Evolutionary conservation across 2,113 vertebrate species (phyloP), one percentile per base, ranked within the genome.

Genomic region (Hystrix brachyura): DNA sequence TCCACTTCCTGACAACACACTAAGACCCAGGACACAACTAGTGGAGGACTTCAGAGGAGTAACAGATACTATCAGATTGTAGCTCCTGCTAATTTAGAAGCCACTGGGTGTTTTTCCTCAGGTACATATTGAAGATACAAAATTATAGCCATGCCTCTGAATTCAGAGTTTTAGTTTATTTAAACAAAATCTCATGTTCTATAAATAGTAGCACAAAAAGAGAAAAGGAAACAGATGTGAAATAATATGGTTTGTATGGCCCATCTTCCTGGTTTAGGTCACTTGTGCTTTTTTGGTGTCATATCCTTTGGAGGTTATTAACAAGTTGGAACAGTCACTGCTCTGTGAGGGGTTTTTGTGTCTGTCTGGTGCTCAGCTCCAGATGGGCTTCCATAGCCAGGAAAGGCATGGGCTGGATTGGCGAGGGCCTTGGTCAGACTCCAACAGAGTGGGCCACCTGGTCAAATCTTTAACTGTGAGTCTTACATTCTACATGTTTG

Each of bases 181-280:
- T 87, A 78, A 92, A 51, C 71, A 93, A 85, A 98, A 89, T 85
- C 85, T 57, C 82, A 64, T 57, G 59, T 94, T 85, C 86, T 92
- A 3, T 69, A 90, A 96, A 59, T 87, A 94, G 88, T 27, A 85
- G 59, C 87, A 21, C 4, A 17, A 67, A 67, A 62, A 38, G 29
- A 71, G 27, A 23, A 74, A 46, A 89, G 59, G 87, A 12, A 25
- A 69, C 55, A 27, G 89, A 19, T 72, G 69, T 91, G 82, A 71
- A 69, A 59, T 72, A 32, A 5, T 7, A 51, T 0, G 21, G 69
- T 90, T 81, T 67, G 34, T 53, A 0, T 5, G 59, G 78, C 91
- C 32, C 2, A 0, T 23, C 95, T 51, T 79, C 72, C 89, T 32
- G 5, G 6, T 51, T 46, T 43, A 46, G 78, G 69, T 43, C 59